phyloP scores from a whole-genome alignment of 2,888 invertebrate species.

The Nephrotoma appendiculata region DNA sequence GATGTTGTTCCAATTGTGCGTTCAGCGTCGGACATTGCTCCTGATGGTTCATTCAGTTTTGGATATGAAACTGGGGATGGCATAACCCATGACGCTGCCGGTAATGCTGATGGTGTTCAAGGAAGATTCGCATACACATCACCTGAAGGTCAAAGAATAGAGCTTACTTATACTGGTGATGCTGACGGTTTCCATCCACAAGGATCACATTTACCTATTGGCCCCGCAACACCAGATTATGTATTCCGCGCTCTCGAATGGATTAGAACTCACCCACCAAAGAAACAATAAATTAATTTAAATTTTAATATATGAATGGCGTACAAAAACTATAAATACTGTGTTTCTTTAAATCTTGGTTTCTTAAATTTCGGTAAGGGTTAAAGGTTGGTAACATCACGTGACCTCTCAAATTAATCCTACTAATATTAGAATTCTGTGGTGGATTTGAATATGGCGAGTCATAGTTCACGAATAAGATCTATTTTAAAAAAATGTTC shows the following conservation, averaged over 20 bases:
- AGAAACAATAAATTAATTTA: background rate
- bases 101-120: background rate
- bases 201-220: background rate
- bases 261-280: slow-evolving; percentile 3
- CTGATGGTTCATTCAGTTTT: background rate
- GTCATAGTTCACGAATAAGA: too few species aligned
- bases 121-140: background rate
- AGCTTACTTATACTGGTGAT: background rate
- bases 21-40: background rate
- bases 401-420: too few species aligned
- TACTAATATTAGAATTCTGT: too few species aligned
- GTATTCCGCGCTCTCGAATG: slow-evolving; percentile 4
- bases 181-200: background rate
- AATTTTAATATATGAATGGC: too few species aligned
- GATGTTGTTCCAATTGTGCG: background rate
- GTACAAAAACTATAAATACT: too few species aligned
- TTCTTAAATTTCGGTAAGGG: too few species aligned
- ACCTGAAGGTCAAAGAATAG: background rate
- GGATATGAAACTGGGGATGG: slow-evolving; percentile 1
- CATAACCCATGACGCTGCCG: background rate
- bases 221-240: background rate
- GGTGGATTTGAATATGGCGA: too few species aligned
- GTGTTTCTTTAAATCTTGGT: too few species aligned
- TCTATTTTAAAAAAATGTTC: too few species aligned
- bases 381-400: too few species aligned